A percentile compares a stretch with the other conserved stretches of the same genome.
Evolutionary conservation across 1,140 invertebrate species (phyloP).

Genomic region (Drosophila azteca): DNA sequence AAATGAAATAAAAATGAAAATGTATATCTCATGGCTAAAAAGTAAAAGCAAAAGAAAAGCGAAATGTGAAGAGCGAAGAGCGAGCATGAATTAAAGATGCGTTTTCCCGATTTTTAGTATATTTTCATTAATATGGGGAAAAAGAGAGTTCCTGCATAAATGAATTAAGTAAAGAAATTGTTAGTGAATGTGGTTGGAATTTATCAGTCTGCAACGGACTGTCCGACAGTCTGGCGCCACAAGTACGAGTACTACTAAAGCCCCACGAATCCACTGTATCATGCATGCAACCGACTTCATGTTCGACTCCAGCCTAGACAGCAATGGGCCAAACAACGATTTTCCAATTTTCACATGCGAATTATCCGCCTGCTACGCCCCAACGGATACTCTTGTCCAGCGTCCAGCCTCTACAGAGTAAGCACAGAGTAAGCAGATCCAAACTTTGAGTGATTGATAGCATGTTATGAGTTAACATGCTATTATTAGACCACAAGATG

Average conservation of each 20-base stretch:
- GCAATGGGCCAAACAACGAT: constrained; percentile 43
- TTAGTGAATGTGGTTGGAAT: too few species aligned
- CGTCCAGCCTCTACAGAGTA: constrained; percentile 21
- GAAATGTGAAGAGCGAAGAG: neutral
- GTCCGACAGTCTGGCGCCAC: constrained; percentile 39
- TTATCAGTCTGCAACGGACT: neutral
- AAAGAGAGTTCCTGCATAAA: too few species aligned
- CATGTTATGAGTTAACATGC: constrained; percentile 81
- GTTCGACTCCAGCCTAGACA: constrained; percentile 1
- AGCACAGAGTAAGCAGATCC: constrained; percentile 44
- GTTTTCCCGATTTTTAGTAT: too few species aligned
- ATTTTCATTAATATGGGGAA: too few species aligned
- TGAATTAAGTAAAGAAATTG: too few species aligned
- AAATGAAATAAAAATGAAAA: constrained; percentile 25
- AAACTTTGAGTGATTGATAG: constrained; percentile 75
- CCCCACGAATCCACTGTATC: constrained; percentile 40
- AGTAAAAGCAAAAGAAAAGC: constrained; percentile 11
- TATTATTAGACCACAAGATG: constrained; percentile 76
- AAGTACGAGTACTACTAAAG: neutral
- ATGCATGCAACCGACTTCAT: constrained; percentile 59
- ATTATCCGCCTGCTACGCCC: constrained; percentile 40
- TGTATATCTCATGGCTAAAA: constrained; percentile 20
- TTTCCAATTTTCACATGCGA: constrained; percentile 81
- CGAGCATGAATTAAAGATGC: too few species aligned
- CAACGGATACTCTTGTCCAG: constrained; percentile 10